Base-by-base conservation (phyloP, 2,113 vertebrate genomes). In the Mustelus asterias region DNA sequence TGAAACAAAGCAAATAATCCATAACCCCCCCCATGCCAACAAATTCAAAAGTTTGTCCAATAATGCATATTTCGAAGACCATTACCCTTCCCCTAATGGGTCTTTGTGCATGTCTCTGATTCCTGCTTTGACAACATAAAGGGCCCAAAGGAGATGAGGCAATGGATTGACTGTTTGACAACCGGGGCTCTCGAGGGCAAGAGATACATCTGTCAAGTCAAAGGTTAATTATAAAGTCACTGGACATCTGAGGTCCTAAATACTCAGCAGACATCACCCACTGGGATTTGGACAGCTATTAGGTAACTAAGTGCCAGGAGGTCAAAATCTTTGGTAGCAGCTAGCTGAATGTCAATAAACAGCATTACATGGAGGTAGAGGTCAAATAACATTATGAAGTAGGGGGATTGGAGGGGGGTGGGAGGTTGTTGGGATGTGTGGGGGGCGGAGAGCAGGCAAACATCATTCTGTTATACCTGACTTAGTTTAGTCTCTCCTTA, bases 211-310 rank as follows among this genome's bases (percentile, higher is more conserved):
- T 72, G 94, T 95, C 41, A 72, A 70, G 69, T 16, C 94, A 95
- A 72, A 95, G 94, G 94, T 95, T 95, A 95, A 95, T 95, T 44
- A 72, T 95, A 54, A 72, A 72, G 26, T n/a, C 26, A 93, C 44
- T 70, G 94, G 94, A 95, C 94, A 72, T 93, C 41, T 72, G 94
- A 95, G 69, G 26, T 13, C 26, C 44, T 44, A 44, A 26, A 95
- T 95, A 95, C 37, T 76, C 13, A 48, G 29, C 26, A 16, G 67
- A 48, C 94, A 76, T 33, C 54, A 33, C 54, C n/a, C 29, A 95
- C n/a, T 70, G 65, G 67, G 93, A 69, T 48, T 72, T 67, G 14
- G 22, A 65, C 18, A 48, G 37, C 41, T 41, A 95, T 95, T 95
- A 72, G 67, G 94, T 41, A 72, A 44, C 67, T 29, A 72, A 44